These are phyloP conservation scores for Rhombomys opimus DNA, from an alignment of 2,113 vertebrate species.

Conservation along the genomic window DNA sequence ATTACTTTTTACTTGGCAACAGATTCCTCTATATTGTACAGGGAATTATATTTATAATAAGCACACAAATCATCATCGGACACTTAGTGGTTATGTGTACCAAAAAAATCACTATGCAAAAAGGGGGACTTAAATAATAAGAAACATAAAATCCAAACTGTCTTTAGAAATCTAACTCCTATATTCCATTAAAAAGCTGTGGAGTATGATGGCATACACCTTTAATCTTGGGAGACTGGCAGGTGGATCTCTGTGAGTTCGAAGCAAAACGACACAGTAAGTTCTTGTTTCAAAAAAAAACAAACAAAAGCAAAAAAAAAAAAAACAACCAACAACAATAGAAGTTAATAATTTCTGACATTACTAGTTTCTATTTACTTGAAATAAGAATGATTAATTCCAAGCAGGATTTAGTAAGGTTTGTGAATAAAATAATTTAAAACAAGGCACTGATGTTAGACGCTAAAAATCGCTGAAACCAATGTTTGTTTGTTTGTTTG, in stretches of 20 bases:
- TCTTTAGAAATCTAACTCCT: conserved; percentile 39
- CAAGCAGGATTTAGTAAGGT: conserved; percentile 34
- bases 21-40: conserved; percentile 63
- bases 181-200: not conserved
- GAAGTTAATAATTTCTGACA: conserved; percentile 45
- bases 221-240: not conserved
- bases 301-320: not conserved
- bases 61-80: not conserved
- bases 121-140: conserved; percentile 42
- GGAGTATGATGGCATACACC: not conserved
- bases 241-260: not conserved
- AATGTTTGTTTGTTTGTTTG: not conserved
- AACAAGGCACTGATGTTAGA: not conserved
- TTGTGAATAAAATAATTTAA: not conserved
- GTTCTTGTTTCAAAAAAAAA: not conserved
- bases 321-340: not conserved
- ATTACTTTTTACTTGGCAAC: conserved; percentile 66
- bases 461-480: not conserved
- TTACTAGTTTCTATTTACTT: conserved; percentile 52
- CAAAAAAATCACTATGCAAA: not conserved
- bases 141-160: conserved; percentile 6
- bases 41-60: conserved; percentile 50
- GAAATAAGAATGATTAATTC: conserved; percentile 38
- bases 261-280: not conserved
- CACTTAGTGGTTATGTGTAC: conserved; percentile 20